Base-by-base conservation (phyloP, 2,113 vertebrate genomes). In the Leucosticte australis region DNA sequence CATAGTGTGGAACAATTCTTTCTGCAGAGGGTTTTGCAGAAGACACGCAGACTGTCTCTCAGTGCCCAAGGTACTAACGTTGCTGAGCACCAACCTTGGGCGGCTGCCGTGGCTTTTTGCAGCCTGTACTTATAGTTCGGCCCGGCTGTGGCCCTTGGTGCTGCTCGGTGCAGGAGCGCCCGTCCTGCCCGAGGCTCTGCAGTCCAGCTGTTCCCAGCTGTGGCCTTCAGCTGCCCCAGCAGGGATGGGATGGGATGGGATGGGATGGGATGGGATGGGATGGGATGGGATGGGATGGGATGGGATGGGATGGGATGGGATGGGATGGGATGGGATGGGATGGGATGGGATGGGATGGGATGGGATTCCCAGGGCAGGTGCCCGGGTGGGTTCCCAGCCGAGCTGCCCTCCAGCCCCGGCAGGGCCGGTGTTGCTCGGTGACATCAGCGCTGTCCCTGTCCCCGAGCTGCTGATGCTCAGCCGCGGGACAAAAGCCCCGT, bases 321-420 rank as follows among this genome's bases (percentile, higher is more conserved):
- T 19, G 52, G 52, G 28, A 52, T 16, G 49, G 49, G 24, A 50
- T 15, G 49, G 26, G 24, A 50, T 16, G 49, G 49, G 15, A 28
- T 15, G 49, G 47, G 23, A 50, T 27, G 26, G 49, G 24, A 49
- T 49, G 24, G 49, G 73, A 20, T 52, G 22, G 44, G 74, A 24
- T 55, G 70, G 27, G 5, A 14, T 75, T 70, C 49, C 65, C 28
- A 12, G 22, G 35, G 60, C 10, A 10, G 6, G 4, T 57, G 42
- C 14, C 65, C 22, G 31, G 27, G 14, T 1, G 67, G 13, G 52
- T 7, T 57, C 80, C 82, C 67, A 16, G 57, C 30, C 11, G 1
- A 35, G 41, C 77, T 75, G 83, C 80, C 79, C 90, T 59, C 77
- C 67, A 28, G 84, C 84, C 67, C 79, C 19, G 92, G 94, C 92